A percentile compares a stretch with the other conserved stretches of the same genome.
phyloP scores from a whole-genome alignment of 2,113 vertebrate species.

The Rhineura floridana region DNA sequence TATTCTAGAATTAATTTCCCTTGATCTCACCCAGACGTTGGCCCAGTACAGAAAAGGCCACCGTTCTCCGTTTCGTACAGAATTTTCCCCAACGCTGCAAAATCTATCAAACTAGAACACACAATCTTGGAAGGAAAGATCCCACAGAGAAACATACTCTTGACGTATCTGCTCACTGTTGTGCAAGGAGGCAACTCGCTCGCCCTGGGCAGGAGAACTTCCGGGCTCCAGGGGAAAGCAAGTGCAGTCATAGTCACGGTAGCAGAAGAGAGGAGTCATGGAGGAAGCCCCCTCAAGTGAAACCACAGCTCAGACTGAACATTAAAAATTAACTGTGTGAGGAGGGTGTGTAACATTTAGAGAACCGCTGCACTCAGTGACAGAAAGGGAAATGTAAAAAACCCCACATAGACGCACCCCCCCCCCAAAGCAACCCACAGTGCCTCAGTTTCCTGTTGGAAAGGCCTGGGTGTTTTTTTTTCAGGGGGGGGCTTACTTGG shows the following conservation, averaged over 20 bases:
- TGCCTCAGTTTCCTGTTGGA: background rate
- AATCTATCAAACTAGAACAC: no score
- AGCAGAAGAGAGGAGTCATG: background rate
- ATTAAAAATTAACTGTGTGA: background rate
- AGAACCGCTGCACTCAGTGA: no score
- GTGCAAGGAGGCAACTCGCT: background rate
- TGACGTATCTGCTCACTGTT: background rate
- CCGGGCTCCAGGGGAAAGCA: background rate
- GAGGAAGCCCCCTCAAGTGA: background rate
- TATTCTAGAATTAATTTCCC: background rate
- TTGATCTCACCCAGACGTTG: background rate
- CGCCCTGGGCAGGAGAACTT: background rate
- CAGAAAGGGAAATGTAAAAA: no score
- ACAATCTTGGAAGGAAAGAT: no score
- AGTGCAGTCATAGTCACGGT: background rate
- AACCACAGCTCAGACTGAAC: background rate
- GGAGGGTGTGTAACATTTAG: no score
- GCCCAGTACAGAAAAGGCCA: background rate
- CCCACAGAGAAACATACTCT: no score
- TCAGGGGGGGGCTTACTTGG: no score
- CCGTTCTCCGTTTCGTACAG: no score
- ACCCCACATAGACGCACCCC: no score
- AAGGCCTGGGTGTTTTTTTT: background rate
- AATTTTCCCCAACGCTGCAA: no score
- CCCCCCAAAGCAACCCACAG: background rate